Evolutionary conservation across 2,113 vertebrate genomes (phyloP).

Genomic region (Saguinus midas): DNA sequence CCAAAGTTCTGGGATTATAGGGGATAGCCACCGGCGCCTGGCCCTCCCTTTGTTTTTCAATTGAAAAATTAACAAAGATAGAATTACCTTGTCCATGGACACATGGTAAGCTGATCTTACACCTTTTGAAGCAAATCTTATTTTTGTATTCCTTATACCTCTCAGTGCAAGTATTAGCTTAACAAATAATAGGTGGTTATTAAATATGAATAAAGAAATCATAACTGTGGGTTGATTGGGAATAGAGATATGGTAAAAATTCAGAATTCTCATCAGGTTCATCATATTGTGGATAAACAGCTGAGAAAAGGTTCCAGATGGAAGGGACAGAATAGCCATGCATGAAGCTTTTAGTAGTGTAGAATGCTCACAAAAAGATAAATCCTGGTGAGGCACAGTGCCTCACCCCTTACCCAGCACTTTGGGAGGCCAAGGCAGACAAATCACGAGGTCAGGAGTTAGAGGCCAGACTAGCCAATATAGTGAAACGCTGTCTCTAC

Average conservation of each 20-base stretch:
- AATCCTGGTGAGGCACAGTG: no score
- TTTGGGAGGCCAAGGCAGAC: no score
- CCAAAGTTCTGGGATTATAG: no score
- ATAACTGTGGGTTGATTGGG: not conserved
- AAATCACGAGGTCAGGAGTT: no score
- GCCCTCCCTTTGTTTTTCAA: not conserved
- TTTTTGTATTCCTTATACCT: conserved; percentile 41
- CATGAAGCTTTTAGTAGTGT: conserved; percentile 8
- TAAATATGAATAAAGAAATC: not conserved
- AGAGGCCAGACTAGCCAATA: no score
- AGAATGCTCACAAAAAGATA: not conserved
- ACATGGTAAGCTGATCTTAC: not conserved
- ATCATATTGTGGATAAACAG: not conserved
- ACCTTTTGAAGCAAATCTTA: not conserved
- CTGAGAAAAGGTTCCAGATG: not conserved
- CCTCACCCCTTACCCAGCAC: no score
- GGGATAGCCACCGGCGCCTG: no score
- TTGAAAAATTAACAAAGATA: conserved; percentile 18
- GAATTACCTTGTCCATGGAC: not conserved
- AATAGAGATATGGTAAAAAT: conserved; percentile 2
- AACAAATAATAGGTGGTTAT: not conserved
- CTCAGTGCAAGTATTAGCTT: not conserved
- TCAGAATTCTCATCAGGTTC: conserved; percentile 26
- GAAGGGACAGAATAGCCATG: not conserved
- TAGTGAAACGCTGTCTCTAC: no score